A percentile compares a stretch with the other conserved stretches of the same genome.
These are phyloP conservation scores for Epistrophella euchroma DNA, from an alignment of 2,888 invertebrate species.

Conservation along the genomic window DNA sequence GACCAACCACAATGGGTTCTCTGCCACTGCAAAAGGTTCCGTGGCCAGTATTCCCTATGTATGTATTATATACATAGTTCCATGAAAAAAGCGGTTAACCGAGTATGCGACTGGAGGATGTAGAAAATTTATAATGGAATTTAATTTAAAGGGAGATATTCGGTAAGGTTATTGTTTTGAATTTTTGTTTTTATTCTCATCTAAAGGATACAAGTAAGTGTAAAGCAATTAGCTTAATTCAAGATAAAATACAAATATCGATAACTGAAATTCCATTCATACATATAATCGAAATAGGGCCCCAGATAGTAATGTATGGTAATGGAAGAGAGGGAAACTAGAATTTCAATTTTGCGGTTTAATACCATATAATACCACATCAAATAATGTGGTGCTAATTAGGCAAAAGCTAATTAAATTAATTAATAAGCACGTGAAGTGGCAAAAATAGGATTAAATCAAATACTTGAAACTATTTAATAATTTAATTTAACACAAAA, in stretches of 20 bases:
- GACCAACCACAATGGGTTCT: conserved; percentile 29
- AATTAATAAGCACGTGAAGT: conserved; percentile 44
- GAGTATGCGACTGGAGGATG: conserved; percentile 2
- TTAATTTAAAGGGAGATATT: conserved; percentile 24
- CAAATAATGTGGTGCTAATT: conserved; percentile 37
- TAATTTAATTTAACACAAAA: not conserved
- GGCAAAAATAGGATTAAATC: conserved; percentile 14
- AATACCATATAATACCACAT: conserved; percentile 4
- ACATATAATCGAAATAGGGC: not conserved
- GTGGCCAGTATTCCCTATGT: not conserved
- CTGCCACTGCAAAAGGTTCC: conserved; percentile 11
- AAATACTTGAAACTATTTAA: conserved; percentile 1
- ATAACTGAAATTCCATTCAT: conserved; percentile 2
- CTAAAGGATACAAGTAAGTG: not conserved
- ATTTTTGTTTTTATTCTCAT: not conserved
- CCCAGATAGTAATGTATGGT: not conserved
- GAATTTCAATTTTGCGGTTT: conserved; percentile 9
- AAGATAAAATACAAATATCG: conserved; percentile 39
- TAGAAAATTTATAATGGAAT: conserved; percentile 27
- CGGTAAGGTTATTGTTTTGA: not conserved
- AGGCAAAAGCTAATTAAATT: conserved; percentile 58
- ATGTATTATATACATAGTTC: not conserved
- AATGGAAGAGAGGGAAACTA: too few relatives aligned
- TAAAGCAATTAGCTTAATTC: conserved; percentile 60
- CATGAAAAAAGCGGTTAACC: conserved; percentile 45